These are phyloP conservation scores for Meda fulgida DNA, from an alignment of 2,797 vertebrate species.

Conservation along the genomic window DNA sequence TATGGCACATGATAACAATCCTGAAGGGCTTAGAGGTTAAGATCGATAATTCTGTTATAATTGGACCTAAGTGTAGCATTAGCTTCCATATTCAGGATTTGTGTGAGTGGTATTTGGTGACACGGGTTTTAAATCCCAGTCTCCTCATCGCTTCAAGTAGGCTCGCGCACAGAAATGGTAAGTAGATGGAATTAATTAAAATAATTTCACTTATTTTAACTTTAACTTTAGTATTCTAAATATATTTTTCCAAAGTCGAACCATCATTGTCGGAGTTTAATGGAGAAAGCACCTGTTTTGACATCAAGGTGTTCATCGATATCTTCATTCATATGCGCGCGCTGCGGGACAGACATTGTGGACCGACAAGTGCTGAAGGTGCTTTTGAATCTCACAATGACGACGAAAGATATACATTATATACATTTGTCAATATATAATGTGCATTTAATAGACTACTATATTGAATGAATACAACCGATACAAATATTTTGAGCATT, in stretches of 20 bases:
- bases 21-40: conserved; percentile 38
- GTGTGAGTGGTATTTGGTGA: conserved; percentile 11
- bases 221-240: background rate
- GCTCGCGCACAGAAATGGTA: conserved; percentile 25
- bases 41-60: conserved; percentile 53
- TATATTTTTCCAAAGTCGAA: background rate
- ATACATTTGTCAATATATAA: background rate
- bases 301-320: conserved; percentile 49
- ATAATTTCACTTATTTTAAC: background rate
- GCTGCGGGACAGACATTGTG: conserved; percentile 89
- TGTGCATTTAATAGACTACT: background rate
- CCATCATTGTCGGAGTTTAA: background rate
- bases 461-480: background rate
- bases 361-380: conserved; percentile 91
- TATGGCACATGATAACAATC: conserved; percentile 62
- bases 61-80: conserved; percentile 18
- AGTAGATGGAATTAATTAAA: background rate
- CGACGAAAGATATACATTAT: background rate
- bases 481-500: background rate
- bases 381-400: background rate
- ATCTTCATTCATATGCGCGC: conserved; percentile 88
- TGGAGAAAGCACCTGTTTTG: background rate
- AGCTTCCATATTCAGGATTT: conserved; percentile 22
- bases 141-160: background rate
- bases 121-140: background rate